Evolutionary conservation across 1,140 invertebrate genomes (phyloP), one percentile per base, ranked within the genome.

Genomic region (Amphibalanus amphitrite): DNA sequence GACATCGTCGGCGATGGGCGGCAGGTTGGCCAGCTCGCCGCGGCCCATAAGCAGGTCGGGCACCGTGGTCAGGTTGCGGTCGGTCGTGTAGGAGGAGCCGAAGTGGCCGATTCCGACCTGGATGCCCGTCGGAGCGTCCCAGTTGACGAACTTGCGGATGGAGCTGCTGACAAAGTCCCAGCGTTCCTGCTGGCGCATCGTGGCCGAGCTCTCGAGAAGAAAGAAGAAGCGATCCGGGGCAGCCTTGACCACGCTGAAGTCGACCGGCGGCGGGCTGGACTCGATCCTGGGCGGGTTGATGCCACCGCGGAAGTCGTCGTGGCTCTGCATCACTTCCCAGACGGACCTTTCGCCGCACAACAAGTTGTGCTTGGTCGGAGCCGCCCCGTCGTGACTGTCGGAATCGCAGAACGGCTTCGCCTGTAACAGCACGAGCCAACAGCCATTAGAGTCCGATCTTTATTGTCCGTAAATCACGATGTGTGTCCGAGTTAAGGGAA

Each of bases 291-390:
- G 3, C 15, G 29, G 0, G 26, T 70, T 28, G 69, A 47, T 76
- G 26, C 71, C 74, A 0, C 72, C 69, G 6, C 29, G 65, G 70
- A 79, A 79, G 72, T 79, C 78, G 26, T 67, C 23, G 72, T 78
- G 77, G 29, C 73, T 70, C 17, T 70, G 69, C 17, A 79, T 74
- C 29, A 78, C 76, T 28, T 75, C 70, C 77, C 77, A 79, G 1
- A 74, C 75, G 6, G 75, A 74, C 64, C 73, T 72, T 70, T 75
- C 75, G n/a, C 69, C 71, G 40, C 78, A 78, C 23, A 79, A 69
- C 40, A 77, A 71, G 75, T 82, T 82, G 28, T 82, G 81, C 47
- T 77, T 76, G 72, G 78, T 81, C 17, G 80, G 81, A 3, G 79
- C 77, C n/a, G 74, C 28, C 69, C 71, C 68, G 72, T 79, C 76